These are phyloP conservation scores for Micromussa lordhowensis DNA, from an alignment of 92 coral and sea anemone species.

Conservation along the genomic window DNA sequence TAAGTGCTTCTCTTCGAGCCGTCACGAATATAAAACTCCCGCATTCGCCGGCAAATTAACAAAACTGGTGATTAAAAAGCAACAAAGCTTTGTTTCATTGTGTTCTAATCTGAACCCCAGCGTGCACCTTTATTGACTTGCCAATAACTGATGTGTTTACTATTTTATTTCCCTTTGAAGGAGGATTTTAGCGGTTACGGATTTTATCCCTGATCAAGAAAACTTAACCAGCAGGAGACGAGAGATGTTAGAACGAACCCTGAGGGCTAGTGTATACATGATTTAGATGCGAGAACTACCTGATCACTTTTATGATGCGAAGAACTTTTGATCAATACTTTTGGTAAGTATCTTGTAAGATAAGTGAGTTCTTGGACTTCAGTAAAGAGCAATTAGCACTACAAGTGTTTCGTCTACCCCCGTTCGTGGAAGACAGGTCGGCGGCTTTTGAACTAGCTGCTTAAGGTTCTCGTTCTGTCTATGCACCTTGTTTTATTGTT, in stretches of 20 bases:
- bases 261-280: slow-evolving; percentile 14
- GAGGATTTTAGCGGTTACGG: slow-evolving; percentile 16
- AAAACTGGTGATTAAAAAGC: slow-evolving; percentile 38
- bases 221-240: slow-evolving; percentile 34
- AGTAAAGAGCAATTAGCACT: neutral
- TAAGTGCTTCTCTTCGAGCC: slow-evolving; percentile 2
- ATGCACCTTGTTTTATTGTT: slow-evolving; percentile 32
- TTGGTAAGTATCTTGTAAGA: slow-evolving; percentile 26
- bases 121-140: neutral
- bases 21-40: slow-evolving; percentile 8
- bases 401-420: neutral
- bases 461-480: slow-evolving; percentile 10
- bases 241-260: slow-evolving; percentile 21
- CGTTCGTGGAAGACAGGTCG: slow-evolving; percentile 30
- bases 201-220: slow-evolving; percentile 29
- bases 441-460: slow-evolving; percentile 30
- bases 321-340: neutral
- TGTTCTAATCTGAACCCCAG: slow-evolving; percentile 33
- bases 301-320: slow-evolving; percentile 19
- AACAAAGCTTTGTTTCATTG: slow-evolving; percentile 25
- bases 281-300: slow-evolving; percentile 10
- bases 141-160: slow-evolving; percentile 13
- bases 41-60: slow-evolving; percentile 38
- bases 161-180: slow-evolving; percentile 11
- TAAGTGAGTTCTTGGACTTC: too few species aligned